Conservation (phyloP, 2,113 vertebrate genomes). For the Baryphthengus martii region DNA sequence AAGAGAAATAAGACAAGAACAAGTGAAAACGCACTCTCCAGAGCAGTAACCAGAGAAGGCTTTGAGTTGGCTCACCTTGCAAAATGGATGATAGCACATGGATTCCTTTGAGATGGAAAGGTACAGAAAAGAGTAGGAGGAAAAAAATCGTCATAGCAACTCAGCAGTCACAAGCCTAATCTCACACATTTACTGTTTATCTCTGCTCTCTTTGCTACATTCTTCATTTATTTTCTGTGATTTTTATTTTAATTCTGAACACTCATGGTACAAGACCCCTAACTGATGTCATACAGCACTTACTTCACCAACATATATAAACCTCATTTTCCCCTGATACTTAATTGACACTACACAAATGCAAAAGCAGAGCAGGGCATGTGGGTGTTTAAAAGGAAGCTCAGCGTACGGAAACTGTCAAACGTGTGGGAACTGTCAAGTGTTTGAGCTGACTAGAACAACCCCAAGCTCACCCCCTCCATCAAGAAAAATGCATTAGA, state of each 20-base stretch:
- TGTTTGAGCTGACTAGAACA: neutral
- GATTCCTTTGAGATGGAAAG: neutral
- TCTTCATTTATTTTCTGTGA: neutral
- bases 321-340: neutral
- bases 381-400: neutral
- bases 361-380: neutral
- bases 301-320: neutral
- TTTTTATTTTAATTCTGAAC: neutral
- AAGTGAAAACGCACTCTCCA: neutral
- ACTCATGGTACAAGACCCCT: neutral
- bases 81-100: neutral
- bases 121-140: neutral
- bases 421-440: neutral
- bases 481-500: neutral
- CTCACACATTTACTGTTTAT: neutral
- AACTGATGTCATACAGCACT: neutral
- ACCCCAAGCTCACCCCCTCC: neutral
- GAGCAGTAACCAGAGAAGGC: neutral
- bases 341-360: neutral
- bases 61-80: neutral
- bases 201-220: neutral
- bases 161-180: neutral
- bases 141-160: neutral
- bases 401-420: neutral
- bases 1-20: neutral